Base-by-base conservation (phyloP, 53 echinoderm and acorn worm species). In the Holothuria scabra region DNA sequence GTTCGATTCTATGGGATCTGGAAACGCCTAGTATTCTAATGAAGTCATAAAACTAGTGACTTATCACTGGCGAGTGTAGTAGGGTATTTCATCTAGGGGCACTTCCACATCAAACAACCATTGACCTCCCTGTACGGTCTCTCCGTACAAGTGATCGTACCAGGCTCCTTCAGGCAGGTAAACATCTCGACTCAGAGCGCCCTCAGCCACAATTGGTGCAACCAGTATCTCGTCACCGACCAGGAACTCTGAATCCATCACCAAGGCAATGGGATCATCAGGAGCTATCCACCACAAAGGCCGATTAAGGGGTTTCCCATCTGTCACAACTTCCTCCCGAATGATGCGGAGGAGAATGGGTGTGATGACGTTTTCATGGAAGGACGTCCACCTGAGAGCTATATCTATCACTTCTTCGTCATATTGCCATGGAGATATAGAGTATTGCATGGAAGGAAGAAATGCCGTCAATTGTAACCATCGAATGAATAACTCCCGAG, bases 391-490 rank as follows among this genome's bases (percentile, higher is more conserved):
- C 52, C 83, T 86, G 32, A 74, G 91, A 41, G 95, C 83, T 61
- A 95, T 95, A 4, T 84, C 61, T 31, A 93, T 68, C 12, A 95
- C 89, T 30, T 93, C 93, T 21, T 90, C 84, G 55, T 95, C 93
- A 67, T 90, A 95, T 69, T 95, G 95, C 95, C 95, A 95, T 49
- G 95, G 95, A 1, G 95, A 89, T 28, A 95, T 91, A 6, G 95
- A 95, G 74, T 93, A 95, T 86, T 95, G 95, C 95, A 95, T 95
- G n/a, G 93, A 81, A 14, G 95, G 95, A 46, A 95, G 88, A 87
- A 94, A 97, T 7, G 97, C 92, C 2, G 92, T 93, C 20, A 97
- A 83, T 76, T 97, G 82, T 60, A 91, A 68, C 97, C 97, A 97
- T 25, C 97, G 79, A 60, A 97, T 92, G 85, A 88, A 97, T 31